Base-by-base conservation (phyloP, 2,797 vertebrate species). In the Otolemur crassicaudatus region DNA sequence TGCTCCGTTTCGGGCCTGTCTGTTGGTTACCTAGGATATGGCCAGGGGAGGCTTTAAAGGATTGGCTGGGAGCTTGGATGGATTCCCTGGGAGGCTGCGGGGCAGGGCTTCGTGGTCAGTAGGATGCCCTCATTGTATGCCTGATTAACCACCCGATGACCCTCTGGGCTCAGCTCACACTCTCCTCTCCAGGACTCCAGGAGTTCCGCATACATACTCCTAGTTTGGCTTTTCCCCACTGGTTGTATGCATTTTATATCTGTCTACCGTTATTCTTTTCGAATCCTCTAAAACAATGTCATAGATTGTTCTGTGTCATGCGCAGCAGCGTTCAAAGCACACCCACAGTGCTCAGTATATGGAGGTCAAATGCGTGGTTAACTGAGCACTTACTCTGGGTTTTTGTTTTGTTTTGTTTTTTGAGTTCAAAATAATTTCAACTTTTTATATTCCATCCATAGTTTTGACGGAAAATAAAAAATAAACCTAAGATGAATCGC, bases 1-100 rank as follows among this genome's bases (percentile, higher is more conserved):
- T 77, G 96, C 67, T 97, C 91, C 79, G 89, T 43, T 97, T 97
- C 31, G 86, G 93, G 94, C 87, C 95, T 97, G 95, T 90, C 93
- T 1, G 0, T 91, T 97, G 90, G 97, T 98, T 93, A 97, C 97
- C 89, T 97, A 98, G 97, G 97, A 98, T 98, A 98, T 98, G 81
- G 86, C 80, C 95, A 96, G 77, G 87, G 91, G 97, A 97, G 87
- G 95, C 92, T 53, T 16, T 53, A 76, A 85, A 43, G 96, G 80
- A 34, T 93, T 94, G 95, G 97, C 60, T 1, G n/a, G 40, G 76
- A 69, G 60, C 58, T 95, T 96, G 96, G 96, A 77, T 65, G 58
- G 82, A 5, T 87, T 94, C 96, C 93, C 87, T 34, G 27, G 8
- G 60, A 90, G n/a, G 25, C 94, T 84, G n/a, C n/a, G 75, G 63